phyloP scores from a whole-genome alignment of 2,797 vertebrate species.

The Siniperca undulata region DNA sequence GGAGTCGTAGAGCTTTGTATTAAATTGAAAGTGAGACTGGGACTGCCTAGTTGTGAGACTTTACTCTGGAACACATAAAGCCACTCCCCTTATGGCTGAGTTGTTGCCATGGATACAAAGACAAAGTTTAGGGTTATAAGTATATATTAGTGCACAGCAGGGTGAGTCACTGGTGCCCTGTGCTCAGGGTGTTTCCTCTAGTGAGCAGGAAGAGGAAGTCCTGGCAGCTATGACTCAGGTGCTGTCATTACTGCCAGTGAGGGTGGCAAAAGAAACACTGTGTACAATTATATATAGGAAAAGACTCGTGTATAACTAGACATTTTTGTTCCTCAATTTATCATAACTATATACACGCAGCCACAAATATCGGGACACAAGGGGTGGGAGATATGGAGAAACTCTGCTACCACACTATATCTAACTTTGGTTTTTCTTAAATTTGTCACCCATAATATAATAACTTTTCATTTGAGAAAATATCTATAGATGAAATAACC shows the following conservation, averaged over 20 bases:
- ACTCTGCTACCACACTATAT: neutral
- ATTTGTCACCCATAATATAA: no score
- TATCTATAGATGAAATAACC: no score
- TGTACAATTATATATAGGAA: neutral
- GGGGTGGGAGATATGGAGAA: neutral
- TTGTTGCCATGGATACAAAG: constrained; percentile 66
- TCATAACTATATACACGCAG: neutral
- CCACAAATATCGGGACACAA: neutral
- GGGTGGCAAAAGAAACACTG: constrained; percentile 13
- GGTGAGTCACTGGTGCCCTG: constrained; percentile 68
- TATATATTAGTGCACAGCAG: constrained; percentile 61
- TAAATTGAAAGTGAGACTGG: neutral
- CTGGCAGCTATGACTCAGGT: constrained; percentile 46
- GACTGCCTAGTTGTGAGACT: constrained; percentile 11
- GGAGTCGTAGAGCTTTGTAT: neutral
- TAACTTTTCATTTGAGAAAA: no score
- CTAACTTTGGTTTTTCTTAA: neutral
- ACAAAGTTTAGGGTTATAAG: constrained; percentile 67
- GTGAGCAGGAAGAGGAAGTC: constrained; percentile 61
- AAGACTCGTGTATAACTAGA: neutral
- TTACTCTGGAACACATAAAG: constrained; percentile 17
- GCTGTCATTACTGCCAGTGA: constrained; percentile 16
- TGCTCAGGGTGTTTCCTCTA: constrained; percentile 50
- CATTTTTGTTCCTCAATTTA: neutral
- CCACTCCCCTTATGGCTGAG: constrained; percentile 52